Evolutionary conservation across 2,113 vertebrate species (phyloP), one percentile per base, ranked within the genome.

Genomic region (Pipra filicauda): DNA sequence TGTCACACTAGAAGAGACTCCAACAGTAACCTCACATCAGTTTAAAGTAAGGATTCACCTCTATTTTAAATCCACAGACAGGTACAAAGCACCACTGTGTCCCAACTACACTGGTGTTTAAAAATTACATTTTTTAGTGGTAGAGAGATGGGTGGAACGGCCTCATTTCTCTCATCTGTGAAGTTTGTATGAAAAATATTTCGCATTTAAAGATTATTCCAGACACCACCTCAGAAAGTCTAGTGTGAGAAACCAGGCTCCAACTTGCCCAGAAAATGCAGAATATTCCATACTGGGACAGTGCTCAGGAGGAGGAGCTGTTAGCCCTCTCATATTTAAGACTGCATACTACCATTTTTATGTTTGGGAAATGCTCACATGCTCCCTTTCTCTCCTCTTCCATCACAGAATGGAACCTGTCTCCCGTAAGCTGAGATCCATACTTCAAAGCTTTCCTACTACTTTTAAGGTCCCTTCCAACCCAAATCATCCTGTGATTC

Each of bases 381-480:
- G 5, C 27, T 41, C 21, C 17, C 3, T 0, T 57, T 70, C 64
- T 44, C 31, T 18, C 18, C 9, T 9, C 6, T 73, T 27, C 21
- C n/a, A 54, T 18, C 18, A 49, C 6, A 70, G 23, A 88, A 57
- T 9, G 4, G 20, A 43, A 57, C 4, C 8, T 57, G 23, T 5
- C 9, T 58, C 49, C 54, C 2, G 0, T 14, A 66, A 76, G 7
- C 13, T 2, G 3, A 84, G 10, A 66, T 16, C 7, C 6, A 1
- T 9, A 66, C 4, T 39, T 70, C 37, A 46, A 2, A 70, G 37
- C 23, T 33, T 71, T 72, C 37, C 31, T 48, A 31, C 11, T n/a
- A 12, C 15, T 30, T 79, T 37, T 61, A 82, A 61, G 10, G 5
- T 51, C 14, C 24, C 26, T 73, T 33, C 15, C 22, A 59, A 59